A percentile compares a stretch with the other conserved stretches of the same genome.
These are phyloP conservation scores for Cyanistes caeruleus DNA, from an alignment of 2,113 vertebrate genomes.

Conservation along the genomic window DNA sequence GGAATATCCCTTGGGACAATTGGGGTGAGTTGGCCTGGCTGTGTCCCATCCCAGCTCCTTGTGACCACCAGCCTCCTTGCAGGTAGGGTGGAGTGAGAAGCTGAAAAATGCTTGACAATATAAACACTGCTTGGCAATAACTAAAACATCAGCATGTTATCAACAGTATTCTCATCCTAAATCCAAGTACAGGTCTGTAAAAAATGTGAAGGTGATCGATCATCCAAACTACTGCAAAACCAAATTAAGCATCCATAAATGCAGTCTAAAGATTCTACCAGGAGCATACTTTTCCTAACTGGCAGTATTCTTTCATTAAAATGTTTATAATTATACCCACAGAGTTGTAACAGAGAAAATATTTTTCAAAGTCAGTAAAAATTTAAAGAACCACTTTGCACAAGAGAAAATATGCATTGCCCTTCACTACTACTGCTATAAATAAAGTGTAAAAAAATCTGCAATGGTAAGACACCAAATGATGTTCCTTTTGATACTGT, in stretches of 20 bases:
- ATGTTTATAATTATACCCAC: not conserved
- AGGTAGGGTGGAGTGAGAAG: not conserved
- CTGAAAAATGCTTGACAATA: not conserved
- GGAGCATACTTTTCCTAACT: not conserved
- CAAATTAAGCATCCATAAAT: fast-evolving
- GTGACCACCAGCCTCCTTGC: not conserved
- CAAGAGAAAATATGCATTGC: not conserved
- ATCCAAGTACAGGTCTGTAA: not conserved
- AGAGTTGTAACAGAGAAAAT: not conserved
- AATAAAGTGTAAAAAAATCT: not conserved
- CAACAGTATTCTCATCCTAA: not conserved
- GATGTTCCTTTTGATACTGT: not conserved
- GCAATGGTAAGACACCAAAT: not conserved
- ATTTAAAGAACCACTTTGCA: not conserved
- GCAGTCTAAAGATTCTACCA: not conserved
- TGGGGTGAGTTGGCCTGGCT: not conserved
- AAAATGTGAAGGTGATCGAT: not conserved
- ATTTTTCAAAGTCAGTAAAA: not conserved
- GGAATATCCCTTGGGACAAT: not conserved
- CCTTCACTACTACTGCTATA: not conserved
- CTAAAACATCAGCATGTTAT: not conserved
- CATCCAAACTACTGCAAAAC: not conserved
- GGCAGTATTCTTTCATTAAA: not conserved
- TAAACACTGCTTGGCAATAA: not conserved
- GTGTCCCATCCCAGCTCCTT: not conserved